Evolutionary conservation across 2,797 vertebrate genomes (phyloP).

Genomic region (Sibirionetta formosa): DNA sequence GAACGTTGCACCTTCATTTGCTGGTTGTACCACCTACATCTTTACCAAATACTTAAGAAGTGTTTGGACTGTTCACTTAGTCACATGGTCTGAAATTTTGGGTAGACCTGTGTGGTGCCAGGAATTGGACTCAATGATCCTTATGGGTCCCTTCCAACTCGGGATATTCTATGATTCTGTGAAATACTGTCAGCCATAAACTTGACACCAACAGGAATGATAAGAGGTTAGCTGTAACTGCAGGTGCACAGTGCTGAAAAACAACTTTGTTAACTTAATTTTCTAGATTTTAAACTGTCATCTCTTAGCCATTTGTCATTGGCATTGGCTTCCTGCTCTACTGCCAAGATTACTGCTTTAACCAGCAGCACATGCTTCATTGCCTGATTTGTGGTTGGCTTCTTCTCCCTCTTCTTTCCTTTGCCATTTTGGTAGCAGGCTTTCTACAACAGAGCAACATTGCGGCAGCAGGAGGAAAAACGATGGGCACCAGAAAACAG

Average conservation of each 20-base stretch:
- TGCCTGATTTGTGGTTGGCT: not conserved
- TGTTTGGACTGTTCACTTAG: too few relatives aligned
- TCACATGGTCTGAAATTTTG: too few relatives aligned
- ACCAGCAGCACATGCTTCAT: not conserved
- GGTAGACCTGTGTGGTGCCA: too few relatives aligned
- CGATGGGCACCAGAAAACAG: fast-evolving
- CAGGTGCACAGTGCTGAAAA: constrained; percentile 20
- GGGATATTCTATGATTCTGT: too few relatives aligned
- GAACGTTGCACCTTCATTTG: not conserved
- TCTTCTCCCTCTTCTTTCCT: not conserved
- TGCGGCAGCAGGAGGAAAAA: not conserved
- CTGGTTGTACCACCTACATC: not conserved
- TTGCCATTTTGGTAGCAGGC: not conserved
- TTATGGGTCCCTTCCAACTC: too few relatives aligned
- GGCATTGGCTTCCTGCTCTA: not conserved
- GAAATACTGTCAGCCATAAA: not conserved
- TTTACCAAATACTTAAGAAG: not conserved
- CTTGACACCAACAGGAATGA: not conserved
- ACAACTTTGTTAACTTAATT: constrained; percentile 42
- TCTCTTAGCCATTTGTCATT: constrained; percentile 36
- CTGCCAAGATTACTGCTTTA: constrained; percentile 15
- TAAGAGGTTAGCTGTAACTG: not conserved
- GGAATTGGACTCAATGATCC: too few relatives aligned
- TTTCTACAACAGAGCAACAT: not conserved
- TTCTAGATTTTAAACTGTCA: constrained; percentile 43